Evolutionary conservation across 2,113 vertebrate genomes (phyloP).

Genomic region (Pontoporia blainvillei): DNA sequence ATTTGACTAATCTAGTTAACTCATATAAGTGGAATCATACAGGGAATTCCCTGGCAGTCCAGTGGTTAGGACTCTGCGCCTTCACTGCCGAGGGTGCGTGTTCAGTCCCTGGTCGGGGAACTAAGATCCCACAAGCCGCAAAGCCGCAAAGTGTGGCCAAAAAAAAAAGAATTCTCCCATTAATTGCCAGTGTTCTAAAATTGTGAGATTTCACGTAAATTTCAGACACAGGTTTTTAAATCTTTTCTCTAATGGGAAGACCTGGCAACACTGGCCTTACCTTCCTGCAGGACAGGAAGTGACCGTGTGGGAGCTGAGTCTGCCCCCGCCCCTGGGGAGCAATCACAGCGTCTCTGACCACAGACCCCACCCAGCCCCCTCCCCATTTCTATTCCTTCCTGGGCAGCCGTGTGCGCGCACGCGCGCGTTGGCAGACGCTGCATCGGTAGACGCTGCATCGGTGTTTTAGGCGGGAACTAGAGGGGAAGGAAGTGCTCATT

Average conservation of each 20-base stretch:
- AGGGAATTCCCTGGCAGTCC: neutral
- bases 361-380: fast-evolving
- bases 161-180: neutral
- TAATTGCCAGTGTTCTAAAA: neutral
- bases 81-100: neutral
- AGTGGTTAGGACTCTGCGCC: neutral
- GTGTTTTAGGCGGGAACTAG: neutral
- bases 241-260: neutral
- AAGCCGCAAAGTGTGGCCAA: neutral
- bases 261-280: neutral
- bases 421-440: neutral
- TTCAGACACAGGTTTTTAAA: neutral
- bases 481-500: neutral
- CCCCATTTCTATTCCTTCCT: fast-evolving
- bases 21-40: neutral
- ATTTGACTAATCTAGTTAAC: neutral
- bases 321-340: too few relatives aligned
- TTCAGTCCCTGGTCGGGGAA: neutral
- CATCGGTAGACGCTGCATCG: fast-evolving
- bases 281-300: neutral
- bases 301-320: too few relatives aligned
- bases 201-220: neutral
- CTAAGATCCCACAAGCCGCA: neutral
- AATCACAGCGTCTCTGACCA: fast-evolving
- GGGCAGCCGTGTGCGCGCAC: too few relatives aligned